Conservation (phyloP, 1,140 invertebrate genomes). For the Micrasema minimum region DNA sequence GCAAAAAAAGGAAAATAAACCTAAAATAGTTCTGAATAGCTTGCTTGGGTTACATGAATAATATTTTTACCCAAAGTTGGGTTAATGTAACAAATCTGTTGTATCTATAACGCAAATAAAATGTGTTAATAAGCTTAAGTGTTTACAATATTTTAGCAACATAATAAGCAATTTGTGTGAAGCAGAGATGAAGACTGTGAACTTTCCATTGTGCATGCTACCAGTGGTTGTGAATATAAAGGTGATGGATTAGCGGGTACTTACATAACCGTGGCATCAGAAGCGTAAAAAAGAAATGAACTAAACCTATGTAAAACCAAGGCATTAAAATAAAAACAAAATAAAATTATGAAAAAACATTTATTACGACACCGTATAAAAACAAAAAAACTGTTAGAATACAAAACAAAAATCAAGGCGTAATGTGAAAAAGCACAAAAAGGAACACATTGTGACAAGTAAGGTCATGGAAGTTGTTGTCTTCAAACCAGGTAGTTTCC, state of each 20-base stretch:
- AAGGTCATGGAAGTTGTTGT: constrained; percentile 3
- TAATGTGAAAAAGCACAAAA: constrained; percentile 47
- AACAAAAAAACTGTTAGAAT: constrained; percentile 53
- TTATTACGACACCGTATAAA: constrained; percentile 54
- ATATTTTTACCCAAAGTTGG: too few species aligned
- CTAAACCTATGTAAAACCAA: constrained; percentile 38
- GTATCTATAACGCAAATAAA: too few species aligned
- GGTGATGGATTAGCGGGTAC: constrained; percentile 18
- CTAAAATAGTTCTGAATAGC: too few species aligned
- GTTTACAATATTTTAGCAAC: not conserved
- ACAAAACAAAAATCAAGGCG: constrained; percentile 50
- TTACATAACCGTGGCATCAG: constrained; percentile 17
- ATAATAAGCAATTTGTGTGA: constrained; percentile 22
- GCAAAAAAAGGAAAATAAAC: too few species aligned
- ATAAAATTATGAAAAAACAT: constrained; percentile 51
- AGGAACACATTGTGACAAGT: constrained; percentile 44
- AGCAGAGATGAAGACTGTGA: constrained; percentile 35
- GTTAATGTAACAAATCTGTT: too few species aligned
- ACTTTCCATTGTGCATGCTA: constrained; percentile 21
- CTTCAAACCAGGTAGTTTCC: not conserved
- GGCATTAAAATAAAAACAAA: constrained; percentile 53
- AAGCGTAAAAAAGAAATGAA: constrained; percentile 23
- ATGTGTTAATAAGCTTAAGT: not conserved
- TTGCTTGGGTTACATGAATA: too few species aligned
- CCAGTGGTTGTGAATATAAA: constrained; percentile 1